Conservation (phyloP, 2,797 vertebrate species). For the Hirundo rustica region DNA sequence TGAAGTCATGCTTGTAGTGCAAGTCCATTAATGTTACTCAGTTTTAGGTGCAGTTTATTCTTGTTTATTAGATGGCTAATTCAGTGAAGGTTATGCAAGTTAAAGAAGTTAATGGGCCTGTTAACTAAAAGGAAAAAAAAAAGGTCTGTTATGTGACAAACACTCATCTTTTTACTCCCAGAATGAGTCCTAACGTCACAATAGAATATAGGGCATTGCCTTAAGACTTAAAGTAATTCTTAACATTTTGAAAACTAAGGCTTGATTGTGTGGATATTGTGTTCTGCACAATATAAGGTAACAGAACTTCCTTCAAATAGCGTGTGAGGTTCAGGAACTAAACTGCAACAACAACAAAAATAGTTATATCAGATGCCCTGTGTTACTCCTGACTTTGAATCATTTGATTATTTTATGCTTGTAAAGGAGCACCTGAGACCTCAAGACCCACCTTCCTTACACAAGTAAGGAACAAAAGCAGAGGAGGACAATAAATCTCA, state of each 20-base stretch:
- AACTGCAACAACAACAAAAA: not conserved
- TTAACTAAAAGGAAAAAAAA: not conserved
- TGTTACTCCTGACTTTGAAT: not conserved
- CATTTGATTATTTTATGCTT: not conserved
- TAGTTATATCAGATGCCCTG: not conserved
- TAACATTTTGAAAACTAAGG: not conserved
- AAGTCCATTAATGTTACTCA: not conserved
- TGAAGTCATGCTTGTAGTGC: not conserved
- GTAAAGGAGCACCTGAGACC: not conserved
- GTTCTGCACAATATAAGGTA: not conserved
- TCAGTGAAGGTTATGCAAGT: slow-evolving; percentile 17
- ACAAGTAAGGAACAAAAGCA: not conserved
- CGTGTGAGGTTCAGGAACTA: not conserved
- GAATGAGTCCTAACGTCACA: not conserved
- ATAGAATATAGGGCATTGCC: not conserved
- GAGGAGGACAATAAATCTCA: not conserved
- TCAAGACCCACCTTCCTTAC: not conserved
- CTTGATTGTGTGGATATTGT: not conserved
- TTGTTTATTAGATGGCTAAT: not conserved
- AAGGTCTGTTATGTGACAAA: not conserved
- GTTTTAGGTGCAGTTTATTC: not conserved
- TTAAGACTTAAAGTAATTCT: not conserved
- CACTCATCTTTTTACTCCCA: not conserved
- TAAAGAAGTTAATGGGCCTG: slow-evolving; percentile 25
- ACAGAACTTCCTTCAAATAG: not conserved